phyloP scores from a whole-genome alignment of 2,888 invertebrate genomes.

The Phrixothrix hirtus region DNA sequence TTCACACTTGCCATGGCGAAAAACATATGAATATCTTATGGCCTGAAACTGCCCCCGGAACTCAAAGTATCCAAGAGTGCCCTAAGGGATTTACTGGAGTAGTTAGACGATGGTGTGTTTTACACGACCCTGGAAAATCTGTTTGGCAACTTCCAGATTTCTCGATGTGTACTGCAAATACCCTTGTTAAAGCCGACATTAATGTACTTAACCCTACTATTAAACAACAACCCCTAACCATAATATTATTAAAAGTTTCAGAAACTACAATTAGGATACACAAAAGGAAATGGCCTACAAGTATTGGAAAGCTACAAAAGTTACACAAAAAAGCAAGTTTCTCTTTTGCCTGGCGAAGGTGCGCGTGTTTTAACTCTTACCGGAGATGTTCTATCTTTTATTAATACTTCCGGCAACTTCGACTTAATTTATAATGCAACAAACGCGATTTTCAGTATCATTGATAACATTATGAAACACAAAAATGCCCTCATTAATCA shows the following conservation, averaged over 20 bases:
- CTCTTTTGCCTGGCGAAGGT: slow-evolving; percentile 67
- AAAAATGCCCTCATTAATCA: slow-evolving; percentile 72
- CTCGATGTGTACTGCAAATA: slow-evolving; percentile 70
- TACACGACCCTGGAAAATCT: slow-evolving; percentile 66
- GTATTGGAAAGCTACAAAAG: slow-evolving; percentile 62
- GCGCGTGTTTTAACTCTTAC: slow-evolving; percentile 64
- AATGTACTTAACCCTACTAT: slow-evolving; percentile 57
- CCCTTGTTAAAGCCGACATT: slow-evolving; percentile 65
- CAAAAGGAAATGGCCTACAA: slow-evolving; percentile 42
- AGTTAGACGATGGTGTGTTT: slow-evolving; percentile 62
- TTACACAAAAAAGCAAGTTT: slow-evolving; percentile 50
- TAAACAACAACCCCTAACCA: neutral
- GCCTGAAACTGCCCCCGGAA: slow-evolving; percentile 75
- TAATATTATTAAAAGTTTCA: slow-evolving; percentile 56
- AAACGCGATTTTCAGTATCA: slow-evolving; percentile 63
- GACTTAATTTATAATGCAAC: slow-evolving; percentile 61
- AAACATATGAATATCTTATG: slow-evolving; percentile 64
- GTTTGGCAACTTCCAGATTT: slow-evolving; percentile 79
- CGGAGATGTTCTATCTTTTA: slow-evolving; percentile 63
- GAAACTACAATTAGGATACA: slow-evolving; percentile 65
- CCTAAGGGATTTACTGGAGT: slow-evolving; percentile 61
- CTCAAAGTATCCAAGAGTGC: slow-evolving; percentile 67
- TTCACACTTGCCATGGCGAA: slow-evolving; percentile 62
- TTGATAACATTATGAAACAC: slow-evolving; percentile 68
- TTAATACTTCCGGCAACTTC: slow-evolving; percentile 53